A percentile compares a stretch with the other conserved stretches of the same genome.
Conservation (phyloP, 1,140 invertebrate genomes). For the Pteromalus puparum region DNA sequence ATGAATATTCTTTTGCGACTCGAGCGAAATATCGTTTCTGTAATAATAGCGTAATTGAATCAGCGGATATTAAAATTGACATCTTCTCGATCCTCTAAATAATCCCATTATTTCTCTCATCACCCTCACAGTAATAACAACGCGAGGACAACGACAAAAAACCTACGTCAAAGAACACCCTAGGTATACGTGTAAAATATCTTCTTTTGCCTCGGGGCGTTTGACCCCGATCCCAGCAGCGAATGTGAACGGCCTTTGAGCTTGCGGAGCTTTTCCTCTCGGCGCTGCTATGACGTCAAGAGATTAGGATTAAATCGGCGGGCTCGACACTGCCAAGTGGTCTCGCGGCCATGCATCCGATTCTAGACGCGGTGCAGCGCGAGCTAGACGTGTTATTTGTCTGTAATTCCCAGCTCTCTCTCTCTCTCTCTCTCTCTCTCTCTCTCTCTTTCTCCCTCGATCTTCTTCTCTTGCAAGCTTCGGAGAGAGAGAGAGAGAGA, state of each 20-base stretch:
- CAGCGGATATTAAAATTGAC: too few relatives aligned
- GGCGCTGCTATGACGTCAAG: constrained; percentile 35
- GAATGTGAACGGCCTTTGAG: constrained; percentile 46
- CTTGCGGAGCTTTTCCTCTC: constrained; percentile 18
- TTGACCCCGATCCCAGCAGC: constrained; percentile 20
- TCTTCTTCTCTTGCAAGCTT: too few relatives aligned
- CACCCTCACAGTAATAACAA: too few relatives aligned
- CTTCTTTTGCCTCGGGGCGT: neutral
- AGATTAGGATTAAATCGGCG: constrained; percentile 19
- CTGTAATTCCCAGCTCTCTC: neutral
- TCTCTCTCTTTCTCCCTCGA: too few relatives aligned
- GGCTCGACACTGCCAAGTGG: constrained; percentile 58
- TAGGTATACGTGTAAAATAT: too few relatives aligned
- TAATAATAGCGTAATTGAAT: too few relatives aligned
- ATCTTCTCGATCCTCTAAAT: neutral
- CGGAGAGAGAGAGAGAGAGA: constrained; percentile 34
- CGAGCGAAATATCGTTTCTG: too few relatives aligned
- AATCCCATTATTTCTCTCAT: neutral
- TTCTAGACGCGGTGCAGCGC: neutral
- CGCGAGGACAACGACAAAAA: too few relatives aligned
- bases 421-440: neutral
- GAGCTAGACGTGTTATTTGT: neutral
- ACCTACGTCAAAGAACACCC: too few relatives aligned
- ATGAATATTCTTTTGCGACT: neutral
- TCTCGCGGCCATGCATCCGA: constrained; percentile 59